Evolutionary conservation across 1,140 invertebrate genomes (phyloP).

Genomic region (Periplaneta americana): DNA sequence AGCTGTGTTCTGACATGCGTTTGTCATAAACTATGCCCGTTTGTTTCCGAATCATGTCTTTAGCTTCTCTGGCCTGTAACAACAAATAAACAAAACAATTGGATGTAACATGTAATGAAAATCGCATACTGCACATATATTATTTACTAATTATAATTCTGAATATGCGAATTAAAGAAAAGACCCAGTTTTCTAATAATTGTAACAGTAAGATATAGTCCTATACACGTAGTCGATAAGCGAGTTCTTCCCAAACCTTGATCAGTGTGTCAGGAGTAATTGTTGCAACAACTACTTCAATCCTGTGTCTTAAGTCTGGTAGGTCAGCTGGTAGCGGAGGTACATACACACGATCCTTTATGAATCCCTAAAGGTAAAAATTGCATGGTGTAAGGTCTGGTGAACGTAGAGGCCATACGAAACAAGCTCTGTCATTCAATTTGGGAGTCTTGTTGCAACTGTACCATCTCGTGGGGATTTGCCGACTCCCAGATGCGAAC

Average conservation of each 20-base stretch:
- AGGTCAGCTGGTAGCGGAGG: no score
- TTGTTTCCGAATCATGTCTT: slow-evolving; percentile 44
- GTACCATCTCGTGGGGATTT: no score
- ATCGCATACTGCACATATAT: neutral
- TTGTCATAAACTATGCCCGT: slow-evolving; percentile 78
- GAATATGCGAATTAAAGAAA: neutral
- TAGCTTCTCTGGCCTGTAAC: slow-evolving; percentile 56
- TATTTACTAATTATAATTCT: neutral
- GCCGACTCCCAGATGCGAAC: no score
- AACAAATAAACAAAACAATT: slow-evolving; percentile 25
- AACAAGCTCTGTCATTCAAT: no score
- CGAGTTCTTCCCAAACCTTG: no score
- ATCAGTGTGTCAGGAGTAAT: neutral
- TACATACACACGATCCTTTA: no score
- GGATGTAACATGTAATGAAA: neutral
- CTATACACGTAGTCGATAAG: neutral
- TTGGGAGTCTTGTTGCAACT: no score
- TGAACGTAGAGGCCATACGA: no score
- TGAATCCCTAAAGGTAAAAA: no score
- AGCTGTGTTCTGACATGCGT: slow-evolving; percentile 69
- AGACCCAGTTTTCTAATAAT: no score
- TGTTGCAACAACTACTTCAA: slow-evolving; percentile 2
- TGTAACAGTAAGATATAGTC: neutral
- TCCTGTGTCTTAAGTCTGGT: neutral
- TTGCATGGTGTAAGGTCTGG: no score